Conservation (phyloP, 2,113 vertebrate genomes). For the Orientallactaga bullata region DNA sequence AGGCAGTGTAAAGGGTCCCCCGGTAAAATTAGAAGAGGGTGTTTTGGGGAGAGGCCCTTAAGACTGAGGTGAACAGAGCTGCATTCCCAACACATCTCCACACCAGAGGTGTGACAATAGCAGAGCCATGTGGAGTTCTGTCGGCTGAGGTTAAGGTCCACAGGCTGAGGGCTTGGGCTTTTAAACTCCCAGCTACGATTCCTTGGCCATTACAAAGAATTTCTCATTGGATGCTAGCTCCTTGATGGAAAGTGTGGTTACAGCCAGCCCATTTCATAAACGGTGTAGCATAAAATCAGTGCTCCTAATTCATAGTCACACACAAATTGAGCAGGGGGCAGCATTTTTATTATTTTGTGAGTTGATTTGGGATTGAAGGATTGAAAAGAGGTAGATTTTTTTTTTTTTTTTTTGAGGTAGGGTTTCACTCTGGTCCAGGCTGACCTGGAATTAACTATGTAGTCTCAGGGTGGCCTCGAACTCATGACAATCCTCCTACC, state of each 20-base stretch:
- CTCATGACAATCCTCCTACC: too few relatives aligned
- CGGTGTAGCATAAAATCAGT: background rate
- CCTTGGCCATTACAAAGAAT: background rate
- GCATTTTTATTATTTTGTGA: conserved; percentile 20
- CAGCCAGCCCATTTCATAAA: conserved; percentile 16
- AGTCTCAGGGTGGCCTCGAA: too few relatives aligned
- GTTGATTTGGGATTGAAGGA: background rate
- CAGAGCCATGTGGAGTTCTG: background rate
- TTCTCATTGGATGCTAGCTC: background rate
- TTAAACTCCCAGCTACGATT: background rate
- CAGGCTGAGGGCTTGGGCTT: background rate
- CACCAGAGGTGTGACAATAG: background rate
- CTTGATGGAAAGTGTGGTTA: background rate
- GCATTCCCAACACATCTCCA: background rate
- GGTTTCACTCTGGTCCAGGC: too few relatives aligned
- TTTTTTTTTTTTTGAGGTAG: too few relatives aligned
- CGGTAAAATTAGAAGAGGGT: background rate
- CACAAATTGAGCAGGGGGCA: background rate
- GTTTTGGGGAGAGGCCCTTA: background rate
- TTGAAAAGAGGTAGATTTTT: conserved; percentile 8
- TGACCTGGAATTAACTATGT: too few relatives aligned
- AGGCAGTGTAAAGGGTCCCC: background rate
- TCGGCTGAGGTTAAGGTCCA: too few relatives aligned
- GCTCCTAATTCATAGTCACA: background rate
- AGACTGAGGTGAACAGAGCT: background rate